phyloP scores from a whole-genome alignment of 2,888 invertebrate genomes.

The Brachycybe producta region DNA sequence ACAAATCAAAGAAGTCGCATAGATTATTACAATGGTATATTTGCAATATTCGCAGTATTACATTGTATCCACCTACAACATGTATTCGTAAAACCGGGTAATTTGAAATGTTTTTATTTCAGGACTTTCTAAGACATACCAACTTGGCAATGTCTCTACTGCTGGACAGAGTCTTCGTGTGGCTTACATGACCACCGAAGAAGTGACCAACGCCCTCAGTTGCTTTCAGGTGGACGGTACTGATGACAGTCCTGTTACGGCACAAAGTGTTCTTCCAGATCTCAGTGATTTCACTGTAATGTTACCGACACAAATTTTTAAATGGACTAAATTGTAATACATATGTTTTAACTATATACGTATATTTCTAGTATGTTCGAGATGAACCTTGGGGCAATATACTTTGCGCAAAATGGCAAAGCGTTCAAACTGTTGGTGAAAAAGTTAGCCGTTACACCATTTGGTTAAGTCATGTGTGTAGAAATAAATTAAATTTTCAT shows the following conservation, averaged over 20 bases:
- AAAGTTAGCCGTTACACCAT: too few species aligned
- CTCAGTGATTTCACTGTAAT: slow-evolving; percentile 56
- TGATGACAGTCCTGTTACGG: slow-evolving; percentile 42
- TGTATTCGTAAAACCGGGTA: too few species aligned
- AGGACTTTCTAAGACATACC: slow-evolving; percentile 83
- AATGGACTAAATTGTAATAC: too few species aligned
- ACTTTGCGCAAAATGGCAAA: too few species aligned
- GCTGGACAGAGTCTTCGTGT: slow-evolving; percentile 67
- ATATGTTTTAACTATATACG: too few species aligned
- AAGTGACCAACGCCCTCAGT: slow-evolving; percentile 52
- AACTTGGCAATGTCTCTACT: slow-evolving; percentile 47
- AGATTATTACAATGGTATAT: slow-evolving; percentile 75
- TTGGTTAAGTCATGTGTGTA: too few species aligned
- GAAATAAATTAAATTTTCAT: too few species aligned
- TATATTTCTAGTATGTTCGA: too few species aligned
- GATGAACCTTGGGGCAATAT: too few species aligned
- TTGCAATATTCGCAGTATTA: background rate
- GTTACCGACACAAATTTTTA: slow-evolving; percentile 16
- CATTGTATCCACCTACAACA: too few species aligned
- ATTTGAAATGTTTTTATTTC: slow-evolving; percentile 12
- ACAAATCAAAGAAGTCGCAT: slow-evolving; percentile 64
- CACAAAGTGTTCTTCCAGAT: slow-evolving; percentile 72
- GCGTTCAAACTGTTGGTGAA: too few species aligned
- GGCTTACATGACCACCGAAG: slow-evolving; percentile 70
- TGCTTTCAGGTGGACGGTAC: slow-evolving; percentile 78